A percentile compares a stretch with the other conserved stretches of the same genome.
Conservation (phyloP, 2,113 vertebrate genomes). For the Stercorarius parasiticus region DNA sequence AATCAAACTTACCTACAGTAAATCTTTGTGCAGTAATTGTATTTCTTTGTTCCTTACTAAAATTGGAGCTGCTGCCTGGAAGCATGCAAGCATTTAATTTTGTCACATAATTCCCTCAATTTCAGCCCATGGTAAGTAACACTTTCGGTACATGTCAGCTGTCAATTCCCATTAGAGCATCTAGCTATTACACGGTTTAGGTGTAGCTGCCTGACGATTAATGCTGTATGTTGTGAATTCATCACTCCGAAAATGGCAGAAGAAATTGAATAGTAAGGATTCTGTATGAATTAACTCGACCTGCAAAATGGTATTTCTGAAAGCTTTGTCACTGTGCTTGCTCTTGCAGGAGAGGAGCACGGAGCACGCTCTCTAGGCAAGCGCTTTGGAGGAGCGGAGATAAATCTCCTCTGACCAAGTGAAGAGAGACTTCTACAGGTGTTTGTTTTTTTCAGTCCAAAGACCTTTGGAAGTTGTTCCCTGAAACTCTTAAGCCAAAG, state of each 20-base stretch:
- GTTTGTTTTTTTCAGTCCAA: not conserved
- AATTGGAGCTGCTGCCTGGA: not conserved
- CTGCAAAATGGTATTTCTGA: not conserved
- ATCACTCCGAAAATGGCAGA: not conserved
- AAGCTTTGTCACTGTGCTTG: not conserved
- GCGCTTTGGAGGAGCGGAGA: not conserved
- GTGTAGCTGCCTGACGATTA: not conserved
- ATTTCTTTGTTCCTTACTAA: not conserved
- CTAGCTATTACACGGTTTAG: not conserved
- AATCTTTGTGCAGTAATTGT: not conserved
- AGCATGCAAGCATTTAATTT: constrained; percentile 22
- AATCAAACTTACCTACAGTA: not conserved
- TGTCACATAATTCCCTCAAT: constrained; percentile 31
- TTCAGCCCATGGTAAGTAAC: constrained; percentile 24
- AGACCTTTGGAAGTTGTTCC: not conserved
- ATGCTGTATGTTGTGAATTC: not conserved
- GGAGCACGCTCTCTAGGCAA: fast-evolving
- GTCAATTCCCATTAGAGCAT: not conserved
- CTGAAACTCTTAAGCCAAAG: not conserved
- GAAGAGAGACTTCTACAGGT: constrained; percentile 48
- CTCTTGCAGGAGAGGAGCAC: not conserved
- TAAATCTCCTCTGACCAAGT: not conserved
- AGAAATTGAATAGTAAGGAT: not conserved
- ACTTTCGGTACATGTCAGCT: not conserved
- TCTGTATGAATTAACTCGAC: constrained; percentile 1